Evolutionary conservation across 2,797 vertebrate species (phyloP).

Genomic region (Thalassophryne amazonica): DNA sequence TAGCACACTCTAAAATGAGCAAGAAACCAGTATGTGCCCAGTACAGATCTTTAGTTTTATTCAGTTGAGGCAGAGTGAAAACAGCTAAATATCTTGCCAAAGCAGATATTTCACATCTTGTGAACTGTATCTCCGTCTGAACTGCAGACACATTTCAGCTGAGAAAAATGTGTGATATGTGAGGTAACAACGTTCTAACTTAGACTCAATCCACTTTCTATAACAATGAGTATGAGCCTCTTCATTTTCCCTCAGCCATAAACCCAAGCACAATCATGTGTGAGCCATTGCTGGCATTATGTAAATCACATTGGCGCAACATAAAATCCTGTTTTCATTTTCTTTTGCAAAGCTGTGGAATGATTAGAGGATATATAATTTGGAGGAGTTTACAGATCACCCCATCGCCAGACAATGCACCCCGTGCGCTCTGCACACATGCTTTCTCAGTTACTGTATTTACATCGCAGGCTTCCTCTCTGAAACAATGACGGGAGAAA

Average conservation of each 20-base stretch:
- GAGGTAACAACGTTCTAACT: constrained; percentile 67
- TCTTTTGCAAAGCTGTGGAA: constrained; percentile 73
- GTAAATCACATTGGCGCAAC: constrained; percentile 71
- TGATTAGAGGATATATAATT: constrained; percentile 75
- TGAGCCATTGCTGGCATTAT: constrained; percentile 72
- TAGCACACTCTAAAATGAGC: no score
- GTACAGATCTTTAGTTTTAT: constrained; percentile 22
- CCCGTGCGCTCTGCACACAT: constrained; percentile 81
- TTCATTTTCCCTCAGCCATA: constrained; percentile 69
- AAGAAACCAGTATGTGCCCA: no score
- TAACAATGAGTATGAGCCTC: constrained; percentile 59
- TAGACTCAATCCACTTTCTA: constrained; percentile 68
- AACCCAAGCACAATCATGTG: constrained; percentile 75
- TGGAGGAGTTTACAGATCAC: constrained; percentile 69
- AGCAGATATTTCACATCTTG: constrained; percentile 17
- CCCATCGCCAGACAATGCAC: constrained; percentile 70
- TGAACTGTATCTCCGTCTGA: constrained; percentile 24
- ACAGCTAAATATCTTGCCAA: constrained; percentile 10
- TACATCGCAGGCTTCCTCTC: constrained; percentile 92
- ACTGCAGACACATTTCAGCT: constrained; percentile 20
- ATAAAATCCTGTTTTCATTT: constrained; percentile 79
- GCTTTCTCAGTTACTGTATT: constrained; percentile 95
- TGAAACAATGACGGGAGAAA: constrained; percentile 92
- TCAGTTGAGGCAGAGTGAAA: constrained; percentile 16
- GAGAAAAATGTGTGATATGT: constrained; percentile 50